Conservation (phyloP, 2,113 vertebrate species). For the cattle (Bos taurus) region ARS-UCD2.0 NC_037331.1:70275501-70276000, state of each 20-base stretch:
- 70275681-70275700: constrained; percentile 36
- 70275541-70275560: not conserved
- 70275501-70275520: not conserved
- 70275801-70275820: constrained; percentile 1
- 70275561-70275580: not conserved
- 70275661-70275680: not conserved
- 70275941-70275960: not conserved
- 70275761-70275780: not conserved
- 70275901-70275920: not conserved
- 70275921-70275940: not conserved
- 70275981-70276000: not conserved
- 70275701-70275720: not conserved
- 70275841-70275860: not conserved
- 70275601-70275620: not conserved
- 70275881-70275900: not conserved
- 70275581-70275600: not conserved
- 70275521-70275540: not conserved
- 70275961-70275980: not conserved
- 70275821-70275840: not conserved
- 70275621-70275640: not conserved
- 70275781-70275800: not conserved
- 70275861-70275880: not conserved
- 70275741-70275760: not conserved
- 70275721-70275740: not conserved
- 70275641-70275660: constrained; percentile 35